phyloP scores from a whole-genome alignment of 2,888 invertebrate species.

The Drosophila fulvimacula region DNA sequence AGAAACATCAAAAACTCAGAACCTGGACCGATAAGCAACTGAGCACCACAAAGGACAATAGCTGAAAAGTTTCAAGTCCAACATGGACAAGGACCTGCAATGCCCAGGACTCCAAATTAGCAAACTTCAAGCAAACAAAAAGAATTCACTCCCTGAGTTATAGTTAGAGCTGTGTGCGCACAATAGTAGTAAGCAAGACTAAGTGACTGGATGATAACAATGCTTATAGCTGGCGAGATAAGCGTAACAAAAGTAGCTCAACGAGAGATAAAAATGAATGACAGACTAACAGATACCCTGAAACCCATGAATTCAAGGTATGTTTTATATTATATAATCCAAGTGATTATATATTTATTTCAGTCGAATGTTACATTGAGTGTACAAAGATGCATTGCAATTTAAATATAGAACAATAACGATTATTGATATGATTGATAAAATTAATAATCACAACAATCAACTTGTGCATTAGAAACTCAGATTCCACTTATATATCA shows the following conservation, averaged over 20 bases:
- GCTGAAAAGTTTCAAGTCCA: conserved; percentile 27
- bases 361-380: no score
- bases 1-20: conserved; percentile 40
- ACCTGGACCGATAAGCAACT: conserved; percentile 54
- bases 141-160: conserved; percentile 48
- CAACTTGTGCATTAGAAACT: background rate
- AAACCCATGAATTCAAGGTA: background rate
- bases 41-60: conserved; percentile 17
- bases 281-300: background rate
- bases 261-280: background rate
- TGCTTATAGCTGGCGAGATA: conserved; percentile 26
- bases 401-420: background rate
- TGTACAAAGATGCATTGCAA: no score
- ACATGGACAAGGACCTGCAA: conserved; percentile 37
- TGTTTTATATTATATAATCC: no score
- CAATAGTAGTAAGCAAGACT: conserved; percentile 15
- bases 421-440: background rate
- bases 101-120: conserved; percentile 47
- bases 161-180: conserved; percentile 43
- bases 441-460: background rate
- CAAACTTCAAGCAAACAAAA: conserved; percentile 37
- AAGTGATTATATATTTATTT: no score
- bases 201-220: conserved; percentile 42
- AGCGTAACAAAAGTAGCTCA: conserved; percentile 27
- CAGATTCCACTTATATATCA: background rate